Evolutionary conservation across 1,140 invertebrate genomes (phyloP).

Genomic region (Eriocheir sinensis): DNA sequence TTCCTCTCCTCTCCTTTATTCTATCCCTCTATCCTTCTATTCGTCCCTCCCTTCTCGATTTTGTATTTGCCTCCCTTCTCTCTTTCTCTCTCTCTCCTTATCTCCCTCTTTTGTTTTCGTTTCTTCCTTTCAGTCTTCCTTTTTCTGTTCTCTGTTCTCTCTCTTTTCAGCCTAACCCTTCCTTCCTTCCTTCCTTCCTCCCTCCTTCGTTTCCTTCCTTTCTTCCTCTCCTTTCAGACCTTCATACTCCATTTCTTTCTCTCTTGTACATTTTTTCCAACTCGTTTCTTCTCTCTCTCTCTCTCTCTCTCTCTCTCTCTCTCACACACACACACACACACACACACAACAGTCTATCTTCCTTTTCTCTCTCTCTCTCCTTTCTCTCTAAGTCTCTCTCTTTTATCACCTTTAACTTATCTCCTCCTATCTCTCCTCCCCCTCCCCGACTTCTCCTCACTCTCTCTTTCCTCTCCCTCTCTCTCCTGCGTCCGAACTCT

Average conservation of each 20-base stretch:
- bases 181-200: constrained; percentile 19
- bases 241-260: not conserved
- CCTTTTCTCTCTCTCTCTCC: not conserved
- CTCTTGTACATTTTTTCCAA: not conserved
- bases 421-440: not conserved
- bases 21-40: not conserved
- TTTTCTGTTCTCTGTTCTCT: not conserved
- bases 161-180: too few species aligned
- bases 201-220: not conserved
- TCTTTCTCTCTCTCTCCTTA: not conserved
- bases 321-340: too few species aligned
- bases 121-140: not conserved
- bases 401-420: not conserved
- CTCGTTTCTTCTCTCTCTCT: not conserved
- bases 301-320: not conserved
- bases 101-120: not conserved
- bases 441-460: not conserved
- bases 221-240: not conserved
- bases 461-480: too few species aligned
- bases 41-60: not conserved
- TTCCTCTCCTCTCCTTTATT: not conserved
- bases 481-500: too few species aligned
- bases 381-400: not conserved
- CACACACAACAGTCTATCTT: too few species aligned
- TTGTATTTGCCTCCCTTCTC: not conserved